These are phyloP conservation scores for Piaya cayana DNA, from an alignment of 2,113 vertebrate species.

Conservation along the genomic window DNA sequence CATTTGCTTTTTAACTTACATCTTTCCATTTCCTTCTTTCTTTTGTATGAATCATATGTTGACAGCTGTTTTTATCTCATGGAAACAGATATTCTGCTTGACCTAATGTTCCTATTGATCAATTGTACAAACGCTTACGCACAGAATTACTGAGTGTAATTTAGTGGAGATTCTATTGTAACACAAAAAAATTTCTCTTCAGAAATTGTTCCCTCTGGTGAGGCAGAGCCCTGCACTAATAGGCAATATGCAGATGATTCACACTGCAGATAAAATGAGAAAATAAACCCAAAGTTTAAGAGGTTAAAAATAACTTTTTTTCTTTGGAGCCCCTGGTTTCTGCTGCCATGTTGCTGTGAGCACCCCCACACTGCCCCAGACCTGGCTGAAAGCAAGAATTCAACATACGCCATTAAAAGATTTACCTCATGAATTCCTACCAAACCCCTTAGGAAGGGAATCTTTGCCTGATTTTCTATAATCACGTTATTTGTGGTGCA, in stretches of 20 bases:
- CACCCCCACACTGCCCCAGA: accelerated
- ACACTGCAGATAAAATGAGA: not conserved
- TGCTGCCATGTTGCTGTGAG: not conserved
- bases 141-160: not conserved
- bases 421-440: not conserved
- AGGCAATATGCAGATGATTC: not conserved
- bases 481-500: not conserved
- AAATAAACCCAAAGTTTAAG: not conserved
- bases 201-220: not conserved
- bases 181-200: not conserved
- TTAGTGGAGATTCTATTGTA: not conserved
- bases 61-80: not conserved
- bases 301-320: not conserved
- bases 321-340: accelerated
- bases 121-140: not conserved
- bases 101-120: not conserved
- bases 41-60: not conserved
- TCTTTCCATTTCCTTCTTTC: not conserved
- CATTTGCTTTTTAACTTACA: not conserved
- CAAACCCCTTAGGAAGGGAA: not conserved
- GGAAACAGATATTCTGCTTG: not conserved
- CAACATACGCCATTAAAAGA: not conserved
- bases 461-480: not conserved
- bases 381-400: not conserved
- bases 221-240: not conserved